These are phyloP conservation scores for Lagorchestes hirsutus DNA, from an alignment of 2,797 vertebrate species.

Conservation along the genomic window DNA sequence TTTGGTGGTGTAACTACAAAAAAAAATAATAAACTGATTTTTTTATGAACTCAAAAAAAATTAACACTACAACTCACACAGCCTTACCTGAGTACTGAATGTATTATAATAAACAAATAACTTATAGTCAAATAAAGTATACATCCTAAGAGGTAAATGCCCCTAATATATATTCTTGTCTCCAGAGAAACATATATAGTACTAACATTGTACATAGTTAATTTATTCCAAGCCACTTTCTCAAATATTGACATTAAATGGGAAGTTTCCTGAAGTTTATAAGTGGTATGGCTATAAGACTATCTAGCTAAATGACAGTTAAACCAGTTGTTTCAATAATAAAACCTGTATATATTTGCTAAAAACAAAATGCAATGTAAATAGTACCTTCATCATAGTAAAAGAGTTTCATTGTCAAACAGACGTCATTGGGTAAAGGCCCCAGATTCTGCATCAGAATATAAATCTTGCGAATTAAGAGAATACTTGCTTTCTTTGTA, in stretches of 20 bases:
- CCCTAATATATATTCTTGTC: conserved; percentile 20
- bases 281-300: conserved; percentile 32
- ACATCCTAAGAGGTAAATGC: background rate
- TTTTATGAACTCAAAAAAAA: conserved; percentile 54
- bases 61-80: background rate
- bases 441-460: conserved; percentile 95
- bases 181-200: conserved; percentile 28
- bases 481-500: conserved; percentile 93
- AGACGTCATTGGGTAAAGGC: conserved; percentile 92
- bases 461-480: conserved; percentile 96
- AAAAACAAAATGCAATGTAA: background rate
- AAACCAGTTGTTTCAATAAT: conserved; percentile 47
- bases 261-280: conserved; percentile 46
- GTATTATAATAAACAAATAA: background rate
- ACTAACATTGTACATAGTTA: conserved; percentile 38
- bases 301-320: conserved; percentile 17
- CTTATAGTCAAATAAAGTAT: background rate
- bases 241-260: conserved; percentile 59
- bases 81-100: background rate
- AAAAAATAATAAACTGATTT: background rate
- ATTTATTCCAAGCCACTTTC: conserved; percentile 44
- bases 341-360: conserved; percentile 4
- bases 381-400: conserved; percentile 94
- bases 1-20: conserved; percentile 92
- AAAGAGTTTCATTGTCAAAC: conserved; percentile 95